These are phyloP conservation scores for Danio albolineatus DNA, from an alignment of 2,797 vertebrate genomes.

Conservation along the genomic window DNA sequence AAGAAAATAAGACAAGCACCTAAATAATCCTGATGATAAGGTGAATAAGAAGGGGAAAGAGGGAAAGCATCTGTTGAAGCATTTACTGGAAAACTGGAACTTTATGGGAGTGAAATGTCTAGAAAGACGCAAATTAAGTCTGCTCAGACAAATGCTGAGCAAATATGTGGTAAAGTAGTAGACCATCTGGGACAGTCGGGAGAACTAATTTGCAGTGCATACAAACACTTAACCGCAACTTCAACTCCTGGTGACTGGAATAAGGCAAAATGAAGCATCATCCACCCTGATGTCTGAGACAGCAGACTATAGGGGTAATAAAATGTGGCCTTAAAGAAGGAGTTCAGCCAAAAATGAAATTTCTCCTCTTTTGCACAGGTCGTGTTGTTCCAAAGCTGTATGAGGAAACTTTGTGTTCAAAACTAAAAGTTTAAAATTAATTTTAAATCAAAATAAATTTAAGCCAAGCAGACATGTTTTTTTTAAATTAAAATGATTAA, in stretches of 20 bases:
- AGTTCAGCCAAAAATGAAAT: not conserved
- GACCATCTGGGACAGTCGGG: conserved; percentile 47
- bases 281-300: conserved; percentile 29
- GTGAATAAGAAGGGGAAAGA: not conserved
- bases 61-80: conserved; percentile 13
- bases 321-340: not conserved
- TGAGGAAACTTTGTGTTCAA: too few relatives aligned
- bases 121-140: conserved; percentile 22
- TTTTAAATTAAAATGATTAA: too few relatives aligned
- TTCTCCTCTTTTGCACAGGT: not conserved
- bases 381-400: not conserved
- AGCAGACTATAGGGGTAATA: conserved; percentile 4
- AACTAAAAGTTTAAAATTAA: too few relatives aligned
- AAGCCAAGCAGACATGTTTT: too few relatives aligned
- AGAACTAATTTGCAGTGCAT: conserved; percentile 44
- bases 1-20: conserved; percentile 16
- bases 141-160: conserved; percentile 46
- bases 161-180: conserved; percentile 43
- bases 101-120: conserved; percentile 44
- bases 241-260: conserved; percentile 30
- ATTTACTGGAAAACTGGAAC: conserved; percentile 29
- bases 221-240: conserved; percentile 48
- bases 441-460: too few relatives aligned
- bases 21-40: conserved; percentile 9
- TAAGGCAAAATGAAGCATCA: conserved; percentile 21